A percentile compares a stretch with the other conserved stretches of the same genome.
Conservation (phyloP, 2,113 vertebrate genomes). For the Trematomus loennbergii region DNA sequence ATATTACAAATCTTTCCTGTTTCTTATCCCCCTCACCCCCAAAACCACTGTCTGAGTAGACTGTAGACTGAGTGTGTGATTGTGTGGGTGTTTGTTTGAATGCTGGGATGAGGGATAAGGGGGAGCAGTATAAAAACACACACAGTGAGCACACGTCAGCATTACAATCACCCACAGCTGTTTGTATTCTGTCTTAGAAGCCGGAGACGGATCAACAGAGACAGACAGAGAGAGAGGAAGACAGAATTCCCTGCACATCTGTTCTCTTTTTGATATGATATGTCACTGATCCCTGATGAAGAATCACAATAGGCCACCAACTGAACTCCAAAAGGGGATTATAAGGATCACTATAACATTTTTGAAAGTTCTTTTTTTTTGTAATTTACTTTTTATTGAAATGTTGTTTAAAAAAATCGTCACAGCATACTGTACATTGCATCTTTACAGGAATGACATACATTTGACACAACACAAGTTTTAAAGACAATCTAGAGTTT, state of each 20-base stretch:
- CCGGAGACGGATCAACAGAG: slow-evolving; percentile 27
- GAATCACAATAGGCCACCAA: background rate
- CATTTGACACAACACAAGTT: background rate
- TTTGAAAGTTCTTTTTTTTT: background rate
- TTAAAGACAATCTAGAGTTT: background rate
- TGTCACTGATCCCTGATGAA: slow-evolving; percentile 20
- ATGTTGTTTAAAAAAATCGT: too few relatives aligned
- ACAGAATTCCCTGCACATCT: slow-evolving; percentile 19
- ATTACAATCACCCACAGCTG: slow-evolving; percentile 60
- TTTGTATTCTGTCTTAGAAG: slow-evolving; percentile 47
- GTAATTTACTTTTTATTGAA: too few relatives aligned
- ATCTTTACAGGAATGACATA: too few relatives aligned
- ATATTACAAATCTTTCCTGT: background rate
- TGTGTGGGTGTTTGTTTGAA: slow-evolving; percentile 12
- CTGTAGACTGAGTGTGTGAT: background rate
- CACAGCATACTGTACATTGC: too few relatives aligned
- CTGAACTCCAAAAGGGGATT: background rate
- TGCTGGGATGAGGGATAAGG: background rate
- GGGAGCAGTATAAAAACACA: slow-evolving; percentile 8
- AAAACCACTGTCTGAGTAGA: slow-evolving; percentile 9
- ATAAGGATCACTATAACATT: background rate
- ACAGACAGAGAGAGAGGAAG: slow-evolving; percentile 6
- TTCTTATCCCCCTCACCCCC: background rate
- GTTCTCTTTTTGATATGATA: slow-evolving; percentile 13
- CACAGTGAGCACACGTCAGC: slow-evolving; percentile 29